phyloP scores from a whole-genome alignment of 2,113 vertebrate genomes.

The Petrocephalus zakoni region DNA sequence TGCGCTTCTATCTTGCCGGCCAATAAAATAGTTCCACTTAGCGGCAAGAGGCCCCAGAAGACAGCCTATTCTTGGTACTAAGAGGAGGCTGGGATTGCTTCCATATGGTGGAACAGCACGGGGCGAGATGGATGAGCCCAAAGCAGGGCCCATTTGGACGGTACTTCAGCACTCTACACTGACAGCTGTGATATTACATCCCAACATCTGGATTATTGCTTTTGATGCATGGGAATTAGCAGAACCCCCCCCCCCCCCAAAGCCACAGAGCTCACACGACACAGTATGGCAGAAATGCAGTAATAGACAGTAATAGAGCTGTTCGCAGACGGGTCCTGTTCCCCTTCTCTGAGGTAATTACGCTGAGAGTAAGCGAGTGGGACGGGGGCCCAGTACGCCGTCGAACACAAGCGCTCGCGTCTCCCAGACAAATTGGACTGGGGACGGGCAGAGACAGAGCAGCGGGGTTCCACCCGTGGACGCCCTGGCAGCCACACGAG shows the following conservation, averaged over 20 bases:
- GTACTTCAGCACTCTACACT: conserved; percentile 75
- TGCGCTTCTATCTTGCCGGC: conserved; percentile 92
- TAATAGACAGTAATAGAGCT: background rate
- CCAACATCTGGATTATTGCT: conserved; percentile 99
- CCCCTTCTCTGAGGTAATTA: conserved; percentile 36
- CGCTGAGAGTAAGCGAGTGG: conserved; percentile 30
- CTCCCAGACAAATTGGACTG: background rate
- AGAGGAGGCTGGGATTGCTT: conserved; percentile 91
- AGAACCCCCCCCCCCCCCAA: conserved; percentile 37
- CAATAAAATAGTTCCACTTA: conserved; percentile 98
- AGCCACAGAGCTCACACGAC: conserved; percentile 25
- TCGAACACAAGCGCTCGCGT: background rate
- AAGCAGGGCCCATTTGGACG: conserved; percentile 82
- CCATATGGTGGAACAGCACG: conserved; percentile 98
- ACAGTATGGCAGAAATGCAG: conserved; percentile 38
- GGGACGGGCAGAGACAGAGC: background rate
- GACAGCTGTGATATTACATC: conserved; percentile 91
- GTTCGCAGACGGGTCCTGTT: conserved; percentile 16
- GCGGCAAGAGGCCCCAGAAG: conserved; percentile 92
- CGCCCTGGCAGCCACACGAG: background rate
- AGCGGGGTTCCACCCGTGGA: background rate
- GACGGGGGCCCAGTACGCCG: background rate
- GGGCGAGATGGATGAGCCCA: conserved; percentile 75
- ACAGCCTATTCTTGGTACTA: conserved; percentile 92
- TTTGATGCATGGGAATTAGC: conserved; percentile 94